Conservation (phyloP, 2,888 invertebrate genomes). For the Allygus modestus region DNA sequence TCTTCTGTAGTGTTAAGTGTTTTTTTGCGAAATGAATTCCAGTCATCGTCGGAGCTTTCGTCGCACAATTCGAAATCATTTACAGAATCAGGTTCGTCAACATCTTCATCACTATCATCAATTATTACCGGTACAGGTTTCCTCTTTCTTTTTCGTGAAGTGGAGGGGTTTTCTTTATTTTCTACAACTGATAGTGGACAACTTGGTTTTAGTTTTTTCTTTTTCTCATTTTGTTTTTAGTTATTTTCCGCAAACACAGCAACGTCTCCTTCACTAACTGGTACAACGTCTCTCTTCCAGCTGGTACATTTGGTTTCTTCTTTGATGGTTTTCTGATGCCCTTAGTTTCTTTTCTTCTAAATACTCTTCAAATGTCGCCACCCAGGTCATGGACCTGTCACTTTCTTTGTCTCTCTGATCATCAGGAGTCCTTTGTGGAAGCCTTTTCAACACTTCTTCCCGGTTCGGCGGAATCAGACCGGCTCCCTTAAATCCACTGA, state of each 20-base stretch:
- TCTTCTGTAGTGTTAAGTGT: no score
- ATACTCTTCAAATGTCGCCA: slow-evolving; percentile 1
- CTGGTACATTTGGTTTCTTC: slow-evolving; percentile 54
- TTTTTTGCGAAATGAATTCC: no score
- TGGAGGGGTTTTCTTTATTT: not conserved
- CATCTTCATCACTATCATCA: no score
- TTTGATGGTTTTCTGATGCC: slow-evolving; percentile 26
- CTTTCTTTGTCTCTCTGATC: not conserved
- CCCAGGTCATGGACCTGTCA: not conserved
- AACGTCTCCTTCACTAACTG: slow-evolving; percentile 19
- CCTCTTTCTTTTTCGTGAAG: not conserved
- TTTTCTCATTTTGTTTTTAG: not conserved
- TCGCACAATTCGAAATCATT: no score
- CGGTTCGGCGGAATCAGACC: no score
- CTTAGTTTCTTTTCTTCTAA: not conserved
- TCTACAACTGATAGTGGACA: no score
- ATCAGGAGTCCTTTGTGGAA: not conserved
- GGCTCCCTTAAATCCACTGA: slow-evolving; percentile 57
- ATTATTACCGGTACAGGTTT: no score
- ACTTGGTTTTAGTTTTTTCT: not conserved
- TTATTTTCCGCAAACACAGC: not conserved
- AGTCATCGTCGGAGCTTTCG: no score
- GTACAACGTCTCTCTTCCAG: slow-evolving; percentile 52
- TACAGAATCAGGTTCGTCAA: no score
- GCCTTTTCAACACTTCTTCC: no score